These are phyloP conservation scores for Perca fluviatilis DNA, from an alignment of 2,113 vertebrate genomes.

Conservation along the genomic window DNA sequence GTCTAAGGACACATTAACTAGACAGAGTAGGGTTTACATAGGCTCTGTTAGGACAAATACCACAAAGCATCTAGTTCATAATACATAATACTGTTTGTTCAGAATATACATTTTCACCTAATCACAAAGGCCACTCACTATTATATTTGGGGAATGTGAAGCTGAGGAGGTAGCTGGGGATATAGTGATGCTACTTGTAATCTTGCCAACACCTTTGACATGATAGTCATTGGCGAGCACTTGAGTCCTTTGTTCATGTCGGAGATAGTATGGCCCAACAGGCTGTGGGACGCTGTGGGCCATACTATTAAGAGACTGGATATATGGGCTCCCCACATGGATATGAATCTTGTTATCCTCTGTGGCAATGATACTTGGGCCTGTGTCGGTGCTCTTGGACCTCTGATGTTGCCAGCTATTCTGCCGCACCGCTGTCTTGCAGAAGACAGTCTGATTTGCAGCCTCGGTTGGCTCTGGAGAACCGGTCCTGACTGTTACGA, in stretches of 20 bases:
- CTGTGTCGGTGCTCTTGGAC: conserved; percentile 90
- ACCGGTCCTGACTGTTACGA: conserved; percentile 88
- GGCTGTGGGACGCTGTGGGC: conserved; percentile 80
- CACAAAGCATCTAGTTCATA: conserved; percentile 26
- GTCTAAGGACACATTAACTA: neutral
- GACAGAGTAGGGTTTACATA: conserved; percentile 19
- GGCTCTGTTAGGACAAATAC: conserved; percentile 3
- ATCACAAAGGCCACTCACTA: conserved; percentile 95
- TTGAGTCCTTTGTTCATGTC: conserved; percentile 92
- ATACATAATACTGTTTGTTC: neutral
- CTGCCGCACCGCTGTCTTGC: conserved; percentile 90
- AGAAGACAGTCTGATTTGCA: conserved; percentile 85
- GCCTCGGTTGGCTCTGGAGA: conserved; percentile 89
- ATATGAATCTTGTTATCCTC: conserved; percentile 99
- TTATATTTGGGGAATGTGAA: conserved; percentile 93
- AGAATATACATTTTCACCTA: conserved; percentile 74
- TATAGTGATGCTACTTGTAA: conserved; percentile 98
- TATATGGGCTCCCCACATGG: conserved; percentile 93
- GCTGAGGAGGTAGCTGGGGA: conserved; percentile 91
- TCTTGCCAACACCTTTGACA: conserved; percentile 91
- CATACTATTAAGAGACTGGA: conserved; percentile 87
- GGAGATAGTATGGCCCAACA: conserved; percentile 84
- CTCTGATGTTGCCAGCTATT: conserved; percentile 91
- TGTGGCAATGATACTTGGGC: conserved; percentile 93
- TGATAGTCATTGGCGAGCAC: conserved; percentile 88